A percentile compares a stretch with the other conserved stretches of the same genome.
Conservation (phyloP, 2,113 vertebrate genomes). For the Nanger granti region DNA sequence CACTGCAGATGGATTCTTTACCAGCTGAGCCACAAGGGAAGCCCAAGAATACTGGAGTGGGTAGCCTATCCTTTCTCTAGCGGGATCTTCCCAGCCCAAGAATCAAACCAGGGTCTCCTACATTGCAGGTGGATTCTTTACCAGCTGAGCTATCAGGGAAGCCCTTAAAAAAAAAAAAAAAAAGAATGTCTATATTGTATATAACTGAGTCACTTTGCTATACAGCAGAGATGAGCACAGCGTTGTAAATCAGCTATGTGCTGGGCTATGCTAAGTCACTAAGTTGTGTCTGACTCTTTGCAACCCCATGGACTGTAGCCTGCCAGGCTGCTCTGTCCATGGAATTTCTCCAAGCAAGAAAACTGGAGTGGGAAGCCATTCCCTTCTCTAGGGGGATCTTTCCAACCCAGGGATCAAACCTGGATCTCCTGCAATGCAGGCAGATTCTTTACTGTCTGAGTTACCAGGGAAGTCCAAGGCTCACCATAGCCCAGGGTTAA, state of each 20-base stretch:
- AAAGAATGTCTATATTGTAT: neutral
- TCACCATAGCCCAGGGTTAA: neutral
- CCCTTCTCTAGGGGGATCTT: neutral
- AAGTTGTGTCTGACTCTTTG: neutral
- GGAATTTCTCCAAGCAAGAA: neutral
- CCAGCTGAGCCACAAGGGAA: neutral
- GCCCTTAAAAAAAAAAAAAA: neutral
- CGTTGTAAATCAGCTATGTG: neutral
- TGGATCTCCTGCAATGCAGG: neutral
- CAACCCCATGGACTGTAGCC: neutral
- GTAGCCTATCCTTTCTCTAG: neutral
- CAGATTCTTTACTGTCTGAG: neutral
- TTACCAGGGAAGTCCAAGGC: neutral
- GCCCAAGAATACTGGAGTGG: neutral
- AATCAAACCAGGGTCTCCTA: neutral
- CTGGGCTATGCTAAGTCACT: neutral
- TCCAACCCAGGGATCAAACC: neutral
- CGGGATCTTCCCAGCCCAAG: neutral
- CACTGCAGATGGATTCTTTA: neutral
- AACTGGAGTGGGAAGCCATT: neutral
- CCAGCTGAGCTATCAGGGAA: neutral
- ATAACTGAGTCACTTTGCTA: neutral
- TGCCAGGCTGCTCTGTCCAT: neutral
- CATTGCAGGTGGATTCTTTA: neutral
- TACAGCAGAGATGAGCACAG: neutral